Base-by-base conservation (phyloP, 2,797 vertebrate genomes). In the Syngnathus rostellatus region DNA sequence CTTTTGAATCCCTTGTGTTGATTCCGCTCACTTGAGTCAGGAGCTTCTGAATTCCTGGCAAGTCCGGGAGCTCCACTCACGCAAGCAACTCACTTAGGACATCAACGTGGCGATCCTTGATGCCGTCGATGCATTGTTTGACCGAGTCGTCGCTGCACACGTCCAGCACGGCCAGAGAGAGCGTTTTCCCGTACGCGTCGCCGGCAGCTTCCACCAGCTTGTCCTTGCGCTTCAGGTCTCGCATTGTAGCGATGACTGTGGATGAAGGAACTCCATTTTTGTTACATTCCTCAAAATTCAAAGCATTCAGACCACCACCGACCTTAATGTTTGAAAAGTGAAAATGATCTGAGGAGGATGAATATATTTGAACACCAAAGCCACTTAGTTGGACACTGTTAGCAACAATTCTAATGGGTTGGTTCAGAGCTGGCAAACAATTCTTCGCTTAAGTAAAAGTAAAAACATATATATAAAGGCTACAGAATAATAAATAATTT, bases 141-240 rank as follows among this genome's bases (percentile, higher is more conserved):
- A 94, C 90, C 0, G 92, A 94, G 61, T 88, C 73, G 6, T 92
- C 91, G 0, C 65, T 89, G 0, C 91, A 92, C 63, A 92, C 91
- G 0, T 92, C 92, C 71, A 93, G 68, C 19, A 84, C 81, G 25
- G 86, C 85, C 71, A 89, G 77, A 23, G 74, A 79, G 11, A 90
- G 83, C 16, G 88, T 90, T 70, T 84, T 88, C 31, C 84, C 88
- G 21, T 92, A 88, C 0, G 76, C 67, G 1, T 86, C 81, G 19
- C 89, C 93, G 0, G 87, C 89, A 0, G 88, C 90, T 8, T 87
- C 90, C 69, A 88, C 79, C 67, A 93, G 78, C 55, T 88, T 88
- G 14, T 84, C 86, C 21, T 88, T 87, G 68, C 84, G 85, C 68
- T 88, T 83, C 78, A 92, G 83, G 51, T 89, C 90, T 57, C 88